Base-by-base conservation (phyloP, 1,140 invertebrate species). In the Drosophila parvula region DNA sequence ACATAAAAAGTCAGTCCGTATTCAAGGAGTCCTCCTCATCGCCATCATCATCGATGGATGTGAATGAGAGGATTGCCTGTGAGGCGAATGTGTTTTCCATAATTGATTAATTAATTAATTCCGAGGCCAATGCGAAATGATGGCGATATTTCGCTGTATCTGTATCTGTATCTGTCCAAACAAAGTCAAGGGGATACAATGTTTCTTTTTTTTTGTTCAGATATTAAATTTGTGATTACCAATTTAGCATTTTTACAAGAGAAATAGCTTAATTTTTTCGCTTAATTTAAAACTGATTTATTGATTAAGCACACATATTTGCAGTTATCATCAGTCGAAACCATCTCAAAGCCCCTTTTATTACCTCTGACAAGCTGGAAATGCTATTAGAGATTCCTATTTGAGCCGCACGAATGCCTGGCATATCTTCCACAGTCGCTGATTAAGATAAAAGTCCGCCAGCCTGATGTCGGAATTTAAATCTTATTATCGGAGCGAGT, bases 71-170 rank as follows among this genome's bases (percentile, higher is more conserved):
- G 50, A 77, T 57, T 40, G 60, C 59, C 36, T 11, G 18, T 45
- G 48, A 36, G 12, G 75, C 27, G 50, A 80, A 62, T 86, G 71
- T 86, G 76, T 82, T 86, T 78, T 79, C 76, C 76, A 82, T 88
- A 88, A 79, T 83, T 86, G 76, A 88, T 86, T 83, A 83, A 88
- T 83, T 82, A 76, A 86, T 88, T 88, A 58, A 69, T 82, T 81
- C 68, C 59, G 38, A 53, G 58, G 44, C 56, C 62, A 63, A 56
- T 65, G 80, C 53, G 57, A 67, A 78, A 65, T n/a, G 68, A 51
- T 58, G 43, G n/a, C 40, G 22, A 50, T 76, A 65, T 62, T 68
- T 48, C 59, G 55, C 61, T 41, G 41, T 41, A 38, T 30, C 56
- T 50, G 62, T 40, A 32, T 7, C 11, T 53, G 51, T 16, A 47